Percentiles rank a stretch among this genome's conserved stretches.
phyloP scores from a whole-genome alignment of 2,113 vertebrate genomes.

The Leptobrachium ailaonicum region DNA sequence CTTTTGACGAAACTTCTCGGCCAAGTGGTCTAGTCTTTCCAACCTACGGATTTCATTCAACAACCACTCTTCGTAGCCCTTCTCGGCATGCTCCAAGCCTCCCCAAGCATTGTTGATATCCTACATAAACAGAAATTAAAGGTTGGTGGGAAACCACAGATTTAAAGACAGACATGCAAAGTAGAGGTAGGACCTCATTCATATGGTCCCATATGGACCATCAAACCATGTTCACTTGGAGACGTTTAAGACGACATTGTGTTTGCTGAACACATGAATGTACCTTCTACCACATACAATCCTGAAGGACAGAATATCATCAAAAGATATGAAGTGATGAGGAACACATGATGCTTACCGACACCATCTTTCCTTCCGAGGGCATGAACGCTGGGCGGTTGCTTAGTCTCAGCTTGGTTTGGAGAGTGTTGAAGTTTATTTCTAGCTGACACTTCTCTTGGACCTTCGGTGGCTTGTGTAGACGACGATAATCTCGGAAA shows the following conservation, averaged over 20 bases:
- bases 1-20: conserved; percentile 97
- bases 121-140: conserved; percentile 59
- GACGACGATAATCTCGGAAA: conserved; percentile 91
- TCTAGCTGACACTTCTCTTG: conserved; percentile 98
- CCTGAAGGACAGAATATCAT: too few species aligned
- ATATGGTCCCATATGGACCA: too few species aligned
- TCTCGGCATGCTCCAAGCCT: conserved; percentile 91
- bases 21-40: conserved; percentile 94
- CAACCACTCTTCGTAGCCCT: conserved; percentile 97
- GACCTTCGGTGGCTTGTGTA: conserved; percentile 96
- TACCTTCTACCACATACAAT: too few species aligned
- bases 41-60: conserved; percentile 95
- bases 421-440: conserved; percentile 98
- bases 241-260: too few species aligned
- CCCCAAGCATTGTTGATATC: conserved; percentile 96
- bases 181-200: too few species aligned
- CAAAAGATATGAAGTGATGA: too few species aligned
- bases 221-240: too few species aligned
- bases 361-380: conserved; percentile 96
- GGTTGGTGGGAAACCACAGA: too few species aligned
- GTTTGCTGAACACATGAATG: too few species aligned
- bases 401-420: conserved; percentile 97
- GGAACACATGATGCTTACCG: conserved; percentile 68
- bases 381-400: conserved; percentile 98
- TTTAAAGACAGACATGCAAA: too few species aligned